Evolutionary conservation across 1,140 invertebrate genomes (phyloP).

Genomic region (Andricus grossulariae): DNA sequence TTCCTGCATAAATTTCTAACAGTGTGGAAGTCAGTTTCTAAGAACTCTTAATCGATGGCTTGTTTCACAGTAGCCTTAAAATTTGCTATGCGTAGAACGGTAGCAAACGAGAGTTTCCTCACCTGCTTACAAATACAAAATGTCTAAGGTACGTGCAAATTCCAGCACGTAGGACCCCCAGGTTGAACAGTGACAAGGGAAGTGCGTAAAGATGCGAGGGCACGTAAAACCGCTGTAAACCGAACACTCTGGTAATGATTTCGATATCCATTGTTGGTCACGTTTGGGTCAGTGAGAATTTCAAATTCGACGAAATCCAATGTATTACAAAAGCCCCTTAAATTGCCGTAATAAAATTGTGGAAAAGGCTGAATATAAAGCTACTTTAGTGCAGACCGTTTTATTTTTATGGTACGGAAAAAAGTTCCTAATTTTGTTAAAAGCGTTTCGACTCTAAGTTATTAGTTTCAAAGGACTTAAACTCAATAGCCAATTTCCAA

Average conservation of each 20-base stretch:
- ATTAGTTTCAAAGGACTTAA: too few species aligned
- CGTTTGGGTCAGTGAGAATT: slow-evolving; percentile 26
- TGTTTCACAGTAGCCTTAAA: not conserved
- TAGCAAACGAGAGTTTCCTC: not conserved
- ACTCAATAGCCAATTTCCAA: too few species aligned
- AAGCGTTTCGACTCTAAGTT: not conserved
- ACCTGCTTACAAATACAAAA: not conserved
- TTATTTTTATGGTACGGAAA: slow-evolving; percentile 15
- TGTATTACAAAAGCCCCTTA: slow-evolving; percentile 21
- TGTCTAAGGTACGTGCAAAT: slow-evolving; percentile 4
- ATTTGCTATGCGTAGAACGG: not conserved
- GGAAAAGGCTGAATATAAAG: slow-evolving; percentile 19
- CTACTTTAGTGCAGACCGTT: not conserved
- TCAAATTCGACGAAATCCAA: slow-evolving; percentile 6
- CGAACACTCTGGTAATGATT: not conserved
- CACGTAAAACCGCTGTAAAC: not conserved
- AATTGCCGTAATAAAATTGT: slow-evolving; percentile 8
- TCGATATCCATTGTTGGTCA: slow-evolving; percentile 14
- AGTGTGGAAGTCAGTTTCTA: too few species aligned
- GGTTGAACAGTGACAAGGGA: not conserved
- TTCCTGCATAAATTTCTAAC: too few species aligned
- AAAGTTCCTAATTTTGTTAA: slow-evolving; percentile 19
- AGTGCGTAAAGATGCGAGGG: slow-evolving; percentile 7
- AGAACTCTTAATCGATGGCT: not conserved
- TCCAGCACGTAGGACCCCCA: not conserved